Percentiles rank a stretch among this genome's conserved stretches.
Conservation (phyloP, 2,888 invertebrate genomes). For the Tetragonisca angustula region DNA sequence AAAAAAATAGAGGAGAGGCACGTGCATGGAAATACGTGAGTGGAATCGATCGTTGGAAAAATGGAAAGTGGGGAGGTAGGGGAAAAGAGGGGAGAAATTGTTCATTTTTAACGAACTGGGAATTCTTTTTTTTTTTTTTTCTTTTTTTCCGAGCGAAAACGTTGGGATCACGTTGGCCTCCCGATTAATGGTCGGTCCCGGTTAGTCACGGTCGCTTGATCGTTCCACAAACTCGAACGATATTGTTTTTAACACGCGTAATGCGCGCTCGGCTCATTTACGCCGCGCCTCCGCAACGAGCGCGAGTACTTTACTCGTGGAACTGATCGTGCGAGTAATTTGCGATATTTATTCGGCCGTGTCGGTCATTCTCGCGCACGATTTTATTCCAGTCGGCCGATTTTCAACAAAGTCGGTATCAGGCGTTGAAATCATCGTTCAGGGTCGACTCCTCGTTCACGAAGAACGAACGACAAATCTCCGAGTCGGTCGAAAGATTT, state of each 20-base stretch:
- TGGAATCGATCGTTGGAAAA: not conserved
- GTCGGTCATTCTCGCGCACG: not conserved
- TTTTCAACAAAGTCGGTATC: conserved; percentile 12
- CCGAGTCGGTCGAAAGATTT: too few relatives aligned
- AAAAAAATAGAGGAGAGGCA: too few relatives aligned
- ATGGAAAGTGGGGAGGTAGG: not conserved
- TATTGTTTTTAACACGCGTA: conserved; percentile 25
- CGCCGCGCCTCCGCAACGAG: not conserved
- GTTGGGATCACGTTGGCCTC: not conserved
- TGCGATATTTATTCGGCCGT: conserved; percentile 24
- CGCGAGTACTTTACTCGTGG: conserved; percentile 10
- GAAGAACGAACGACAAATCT: too few relatives aligned
- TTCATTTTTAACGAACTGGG: not conserved
- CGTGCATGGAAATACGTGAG: not conserved
- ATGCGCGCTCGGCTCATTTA: conserved; percentile 19
- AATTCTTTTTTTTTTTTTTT: not conserved
- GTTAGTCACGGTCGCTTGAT: not conserved
- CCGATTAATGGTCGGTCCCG: not conserved
- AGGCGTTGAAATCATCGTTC: conserved; percentile 23
- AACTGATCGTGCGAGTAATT: conserved; percentile 12
- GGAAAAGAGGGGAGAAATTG: not conserved
- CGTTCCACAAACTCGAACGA: conserved; percentile 7
- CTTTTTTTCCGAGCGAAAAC: not conserved
- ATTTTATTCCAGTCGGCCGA: conserved; percentile 14
- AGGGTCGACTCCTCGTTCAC: too few relatives aligned